These are phyloP conservation scores for Harmothoe impar DNA, from an alignment of 2,888 invertebrate genomes.

Conservation along the genomic window DNA sequence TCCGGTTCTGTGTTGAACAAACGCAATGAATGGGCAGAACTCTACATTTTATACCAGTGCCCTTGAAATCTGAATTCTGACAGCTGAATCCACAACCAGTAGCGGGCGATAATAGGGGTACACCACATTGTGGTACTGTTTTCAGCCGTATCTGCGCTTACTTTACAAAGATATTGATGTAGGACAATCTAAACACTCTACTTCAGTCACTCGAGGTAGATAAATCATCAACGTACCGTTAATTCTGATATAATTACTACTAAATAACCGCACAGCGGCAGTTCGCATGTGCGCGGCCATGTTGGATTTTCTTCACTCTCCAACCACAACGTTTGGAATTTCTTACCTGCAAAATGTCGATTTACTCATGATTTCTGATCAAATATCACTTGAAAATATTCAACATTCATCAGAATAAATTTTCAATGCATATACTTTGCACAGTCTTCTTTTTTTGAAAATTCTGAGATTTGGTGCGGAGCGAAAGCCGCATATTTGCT, in stretches of 20 bases:
- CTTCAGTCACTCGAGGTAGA: background rate
- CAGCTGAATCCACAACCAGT: too few relatives aligned
- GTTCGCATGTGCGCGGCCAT: conserved; percentile 27
- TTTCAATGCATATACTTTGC: too few relatives aligned
- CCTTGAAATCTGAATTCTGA: background rate
- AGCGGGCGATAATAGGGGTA: background rate
- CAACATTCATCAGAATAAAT: too few relatives aligned
- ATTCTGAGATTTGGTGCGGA: background rate
- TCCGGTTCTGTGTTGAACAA: too few relatives aligned
- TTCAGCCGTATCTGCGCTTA: background rate
- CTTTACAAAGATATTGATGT: background rate
- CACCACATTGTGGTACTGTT: too few relatives aligned
- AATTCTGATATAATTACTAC: background rate
- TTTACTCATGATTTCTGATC: too few relatives aligned
- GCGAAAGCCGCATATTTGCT: background rate
- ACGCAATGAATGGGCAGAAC: too few relatives aligned
- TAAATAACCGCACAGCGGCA: background rate
- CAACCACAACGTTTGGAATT: too few relatives aligned
- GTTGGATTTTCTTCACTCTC: background rate
- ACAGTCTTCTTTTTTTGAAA: background rate
- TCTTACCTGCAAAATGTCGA: too few relatives aligned
- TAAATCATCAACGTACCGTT: background rate
- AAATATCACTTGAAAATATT: too few relatives aligned
- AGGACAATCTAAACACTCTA: background rate
- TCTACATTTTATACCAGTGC: too few relatives aligned